A percentile compares a stretch with the other conserved stretches of the same genome.
phyloP scores from a whole-genome alignment of 2,888 invertebrate genomes.

The Parthenolecanium corni region DNA sequence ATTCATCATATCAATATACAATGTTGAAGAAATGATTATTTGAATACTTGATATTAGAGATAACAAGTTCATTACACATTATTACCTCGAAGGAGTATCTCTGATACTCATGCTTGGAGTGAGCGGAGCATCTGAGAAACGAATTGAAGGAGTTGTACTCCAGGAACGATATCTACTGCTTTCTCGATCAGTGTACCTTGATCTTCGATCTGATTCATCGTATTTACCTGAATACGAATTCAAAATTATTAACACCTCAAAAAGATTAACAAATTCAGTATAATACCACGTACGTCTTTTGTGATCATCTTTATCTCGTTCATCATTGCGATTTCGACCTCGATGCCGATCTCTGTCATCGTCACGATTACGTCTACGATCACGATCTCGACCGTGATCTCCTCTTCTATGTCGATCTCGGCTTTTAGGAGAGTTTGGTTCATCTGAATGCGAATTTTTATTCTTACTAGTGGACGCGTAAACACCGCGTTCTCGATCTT shows the following conservation, averaged over 20 bases:
- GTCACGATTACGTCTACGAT: slow-evolving; percentile 40
- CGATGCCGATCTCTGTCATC: slow-evolving; percentile 35
- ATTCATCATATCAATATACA: too few species aligned
- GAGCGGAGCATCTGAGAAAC: slow-evolving; percentile 72
- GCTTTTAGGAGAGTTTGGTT: slow-evolving; percentile 1
- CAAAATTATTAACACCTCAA: too few species aligned
- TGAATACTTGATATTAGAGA: too few species aligned
- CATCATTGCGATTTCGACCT: slow-evolving; percentile 37
- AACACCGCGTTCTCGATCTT: slow-evolving; percentile 56
- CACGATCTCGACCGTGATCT: slow-evolving; percentile 39
- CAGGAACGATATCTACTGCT: slow-evolving; percentile 18
- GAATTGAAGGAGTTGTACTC: slow-evolving; percentile 30
- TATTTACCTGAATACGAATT: slow-evolving; percentile 6
- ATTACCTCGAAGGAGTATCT: slow-evolving; percentile 47
- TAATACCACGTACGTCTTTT: too few species aligned
- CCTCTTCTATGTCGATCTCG: slow-evolving; percentile 35
- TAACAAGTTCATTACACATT: slow-evolving; percentile 36
- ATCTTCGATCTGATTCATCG: slow-evolving; percentile 32
- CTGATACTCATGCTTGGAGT: slow-evolving; percentile 61
- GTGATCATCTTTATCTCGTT: too few species aligned
- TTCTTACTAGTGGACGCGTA: slow-evolving; percentile 54
- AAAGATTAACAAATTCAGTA: too few species aligned
- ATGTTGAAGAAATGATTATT: too few species aligned
- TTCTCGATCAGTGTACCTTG: slow-evolving; percentile 11
- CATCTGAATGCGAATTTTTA: slow-evolving; percentile 30